These are phyloP conservation scores for Poicephalus gulielmi DNA, from an alignment of 2,113 vertebrate species.

Conservation along the genomic window DNA sequence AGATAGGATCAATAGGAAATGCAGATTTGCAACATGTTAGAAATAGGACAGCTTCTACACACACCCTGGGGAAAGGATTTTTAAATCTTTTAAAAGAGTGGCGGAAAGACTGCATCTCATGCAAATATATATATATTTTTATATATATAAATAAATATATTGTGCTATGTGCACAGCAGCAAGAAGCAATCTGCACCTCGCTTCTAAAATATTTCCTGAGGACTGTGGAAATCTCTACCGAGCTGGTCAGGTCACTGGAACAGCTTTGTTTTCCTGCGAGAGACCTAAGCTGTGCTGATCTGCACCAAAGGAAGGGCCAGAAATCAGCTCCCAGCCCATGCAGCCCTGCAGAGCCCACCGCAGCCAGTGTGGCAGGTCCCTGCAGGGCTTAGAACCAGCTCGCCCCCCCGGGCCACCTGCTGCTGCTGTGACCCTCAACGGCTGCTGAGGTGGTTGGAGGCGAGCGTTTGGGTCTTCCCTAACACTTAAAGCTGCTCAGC, in stretches of 20 bases:
- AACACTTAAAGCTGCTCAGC: background rate
- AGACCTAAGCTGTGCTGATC: background rate
- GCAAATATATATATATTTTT: background rate
- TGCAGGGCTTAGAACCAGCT: background rate
- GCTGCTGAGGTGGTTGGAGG: background rate
- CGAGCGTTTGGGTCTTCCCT: fast-evolving
- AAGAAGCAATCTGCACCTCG: background rate
- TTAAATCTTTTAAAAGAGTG: background rate
- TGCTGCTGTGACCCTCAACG: background rate
- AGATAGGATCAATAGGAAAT: constrained; percentile 53
- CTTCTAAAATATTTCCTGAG: constrained; percentile 28
- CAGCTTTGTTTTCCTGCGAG: background rate
- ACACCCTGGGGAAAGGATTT: background rate
- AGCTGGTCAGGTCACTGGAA: background rate
- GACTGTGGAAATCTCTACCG: background rate
- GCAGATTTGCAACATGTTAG: constrained; percentile 15
- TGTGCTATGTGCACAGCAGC: background rate
- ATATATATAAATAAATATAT: background rate
- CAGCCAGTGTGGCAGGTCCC: background rate
- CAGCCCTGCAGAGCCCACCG: background rate
- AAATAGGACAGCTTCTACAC: constrained; percentile 1
- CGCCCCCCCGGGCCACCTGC: fast-evolving
- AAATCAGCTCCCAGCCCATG: background rate
- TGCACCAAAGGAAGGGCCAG: background rate
- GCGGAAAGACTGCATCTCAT: background rate